Percentiles rank a stretch among this genome's conserved stretches.
Conservation (phyloP, 1,140 invertebrate genomes). For the Conus betulinus region DNA sequence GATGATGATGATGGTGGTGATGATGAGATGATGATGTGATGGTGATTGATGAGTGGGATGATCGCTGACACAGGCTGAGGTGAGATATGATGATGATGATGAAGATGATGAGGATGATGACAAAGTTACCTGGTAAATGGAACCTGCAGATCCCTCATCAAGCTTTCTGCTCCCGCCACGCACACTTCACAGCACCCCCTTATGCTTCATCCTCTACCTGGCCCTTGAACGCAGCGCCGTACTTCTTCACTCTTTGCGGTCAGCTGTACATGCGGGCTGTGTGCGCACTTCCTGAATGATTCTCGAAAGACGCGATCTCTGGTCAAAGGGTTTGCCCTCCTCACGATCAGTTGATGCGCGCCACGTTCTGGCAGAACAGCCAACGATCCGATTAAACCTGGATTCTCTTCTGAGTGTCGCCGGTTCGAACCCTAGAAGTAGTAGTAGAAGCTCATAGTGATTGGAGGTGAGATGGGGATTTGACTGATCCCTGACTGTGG, state of each 20-base stretch:
- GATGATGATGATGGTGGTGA: no score
- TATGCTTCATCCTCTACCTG: conserved; percentile 45
- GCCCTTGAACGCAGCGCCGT: conserved; percentile 46
- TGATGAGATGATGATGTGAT: no score
- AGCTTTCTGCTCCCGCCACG: conserved; percentile 52
- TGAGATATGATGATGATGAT: no score
- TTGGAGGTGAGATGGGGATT: conserved; percentile 36
- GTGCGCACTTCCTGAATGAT: conserved; percentile 37
- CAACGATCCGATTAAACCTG: background rate
- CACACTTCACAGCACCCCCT: conserved; percentile 56
- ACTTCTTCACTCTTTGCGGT: conserved; percentile 38
- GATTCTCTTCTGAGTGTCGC: conserved; percentile 52
- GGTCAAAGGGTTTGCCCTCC: conserved; percentile 52
- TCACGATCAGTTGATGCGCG: conserved; percentile 60
- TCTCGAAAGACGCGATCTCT: conserved; percentile 55
- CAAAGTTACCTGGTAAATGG: conserved; percentile 47
- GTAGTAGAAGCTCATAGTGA: conserved; percentile 59
- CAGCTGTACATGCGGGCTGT: conserved; percentile 27
- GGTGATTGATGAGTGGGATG: no score
- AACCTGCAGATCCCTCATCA: conserved; percentile 13
- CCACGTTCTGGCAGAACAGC: conserved; percentile 18
- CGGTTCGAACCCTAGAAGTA: conserved; percentile 50
- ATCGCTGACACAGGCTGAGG: no score
- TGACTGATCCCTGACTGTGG: no score
- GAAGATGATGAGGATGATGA: no score